Percentiles rank a stretch among this genome's conserved stretches.
Evolutionary conservation across 2,113 vertebrate genomes (phyloP).

Genomic region (Ceratotherium simum): DNA sequence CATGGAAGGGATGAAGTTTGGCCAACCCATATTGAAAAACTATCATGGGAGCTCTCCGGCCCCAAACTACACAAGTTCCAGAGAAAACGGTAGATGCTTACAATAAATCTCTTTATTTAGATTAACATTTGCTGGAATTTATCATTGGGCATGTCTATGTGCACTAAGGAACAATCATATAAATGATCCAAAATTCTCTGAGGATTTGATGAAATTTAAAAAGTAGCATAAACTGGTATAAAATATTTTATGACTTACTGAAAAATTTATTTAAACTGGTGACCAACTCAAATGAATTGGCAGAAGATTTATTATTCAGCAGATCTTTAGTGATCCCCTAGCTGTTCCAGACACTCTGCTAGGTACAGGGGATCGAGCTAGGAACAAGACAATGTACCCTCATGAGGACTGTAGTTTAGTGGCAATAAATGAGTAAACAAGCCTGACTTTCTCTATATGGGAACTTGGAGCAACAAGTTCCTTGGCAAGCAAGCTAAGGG

Average conservation of each 20-base stretch:
- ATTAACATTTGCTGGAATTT: slow-evolving; percentile 37
- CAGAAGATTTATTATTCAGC: background rate
- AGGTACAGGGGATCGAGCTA: background rate
- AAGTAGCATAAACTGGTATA: background rate
- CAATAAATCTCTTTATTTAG: slow-evolving; percentile 27
- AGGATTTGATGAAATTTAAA: background rate
- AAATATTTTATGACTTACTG: background rate
- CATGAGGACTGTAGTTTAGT: background rate
- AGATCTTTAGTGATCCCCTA: background rate
- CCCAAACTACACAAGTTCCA: background rate
- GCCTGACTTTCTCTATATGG: background rate
- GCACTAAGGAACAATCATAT: background rate
- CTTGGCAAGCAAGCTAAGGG: background rate
- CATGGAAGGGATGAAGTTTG: background rate
- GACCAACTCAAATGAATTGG: background rate
- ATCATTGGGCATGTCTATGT: background rate
- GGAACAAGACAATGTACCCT: background rate
- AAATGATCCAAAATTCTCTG: background rate
- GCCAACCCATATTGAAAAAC: slow-evolving; percentile 7
- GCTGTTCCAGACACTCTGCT: background rate
- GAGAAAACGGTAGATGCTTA: slow-evolving; percentile 17
- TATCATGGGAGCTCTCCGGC: background rate
- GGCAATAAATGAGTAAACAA: background rate
- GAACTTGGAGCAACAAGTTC: background rate
- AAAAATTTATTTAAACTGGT: background rate